Conservation (phyloP, 2,888 invertebrate species). For the Ophioninae sp. region DNA sequence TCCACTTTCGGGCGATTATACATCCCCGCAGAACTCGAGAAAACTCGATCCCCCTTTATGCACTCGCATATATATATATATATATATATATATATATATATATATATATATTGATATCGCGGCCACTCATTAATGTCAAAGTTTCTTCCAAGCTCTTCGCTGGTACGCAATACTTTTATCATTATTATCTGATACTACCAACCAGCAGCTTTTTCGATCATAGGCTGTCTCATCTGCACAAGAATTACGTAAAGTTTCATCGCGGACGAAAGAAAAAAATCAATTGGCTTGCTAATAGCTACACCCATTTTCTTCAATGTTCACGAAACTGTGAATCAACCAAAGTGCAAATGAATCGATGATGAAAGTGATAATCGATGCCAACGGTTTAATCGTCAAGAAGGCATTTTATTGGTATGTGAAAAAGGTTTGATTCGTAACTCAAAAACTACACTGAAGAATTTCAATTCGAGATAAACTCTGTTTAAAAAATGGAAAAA, state of each 20-base stretch:
- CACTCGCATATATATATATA: constrained; percentile 5
- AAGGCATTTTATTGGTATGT: too few relatives aligned
- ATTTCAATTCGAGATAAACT: too few relatives aligned
- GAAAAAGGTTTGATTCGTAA: too few relatives aligned
- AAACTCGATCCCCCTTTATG: constrained; percentile 45
- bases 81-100: constrained; percentile 25
- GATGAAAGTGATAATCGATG: not conserved
- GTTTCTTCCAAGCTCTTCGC: constrained; percentile 46
- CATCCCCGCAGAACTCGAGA: constrained; percentile 55
- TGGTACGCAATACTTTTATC: constrained; percentile 22
- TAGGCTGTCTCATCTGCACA: constrained; percentile 35
- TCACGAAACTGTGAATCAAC: not conserved
- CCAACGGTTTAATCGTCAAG: too few relatives aligned
- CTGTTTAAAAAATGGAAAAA: too few relatives aligned
- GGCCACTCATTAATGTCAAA: constrained; percentile 54
- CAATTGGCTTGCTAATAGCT: constrained; percentile 20
- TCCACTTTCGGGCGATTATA: constrained; percentile 52
- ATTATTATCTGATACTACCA: constrained; percentile 50
- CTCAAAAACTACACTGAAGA: too few relatives aligned
- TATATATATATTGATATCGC: constrained; percentile 8
- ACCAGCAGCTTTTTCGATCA: not conserved
- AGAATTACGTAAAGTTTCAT: constrained; percentile 36
- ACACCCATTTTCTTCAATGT: constrained; percentile 15
- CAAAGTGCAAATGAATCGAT: not conserved
- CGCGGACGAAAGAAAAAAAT: not conserved